phyloP scores from a whole-genome alignment of 1,140 invertebrate genomes.

The Chelonus insularis region DNA sequence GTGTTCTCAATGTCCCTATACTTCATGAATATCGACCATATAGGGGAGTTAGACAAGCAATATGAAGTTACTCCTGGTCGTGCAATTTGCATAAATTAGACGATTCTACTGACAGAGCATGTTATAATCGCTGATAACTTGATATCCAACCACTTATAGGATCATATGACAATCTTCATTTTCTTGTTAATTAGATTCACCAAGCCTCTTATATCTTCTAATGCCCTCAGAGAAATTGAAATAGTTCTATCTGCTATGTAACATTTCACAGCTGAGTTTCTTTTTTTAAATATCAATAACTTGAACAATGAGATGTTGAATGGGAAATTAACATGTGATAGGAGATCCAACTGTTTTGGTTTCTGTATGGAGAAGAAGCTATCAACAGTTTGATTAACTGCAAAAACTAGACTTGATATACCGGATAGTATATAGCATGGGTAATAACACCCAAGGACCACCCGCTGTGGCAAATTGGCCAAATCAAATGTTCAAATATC shows the following conservation, averaged over 20 bases:
- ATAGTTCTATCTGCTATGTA: too few relatives aligned
- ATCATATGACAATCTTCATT: slow-evolving; percentile 8
- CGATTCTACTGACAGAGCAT: slow-evolving; percentile 36
- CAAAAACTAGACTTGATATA: too few relatives aligned
- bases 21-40: neutral
- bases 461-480: slow-evolving; percentile 39
- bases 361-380: too few relatives aligned
- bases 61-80: neutral
- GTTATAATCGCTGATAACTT: slow-evolving; percentile 42
- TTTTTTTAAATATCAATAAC: too few relatives aligned
- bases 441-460: slow-evolving; percentile 21
- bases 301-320: too few relatives aligned
- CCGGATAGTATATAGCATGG: too few relatives aligned
- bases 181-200: neutral
- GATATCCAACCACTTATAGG: slow-evolving; percentile 26
- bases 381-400: too few relatives aligned
- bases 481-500: slow-evolving; percentile 37
- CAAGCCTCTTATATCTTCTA: neutral
- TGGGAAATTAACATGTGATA: too few relatives aligned
- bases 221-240: too few relatives aligned
- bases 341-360: too few relatives aligned
- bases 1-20: neutral
- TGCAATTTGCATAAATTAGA: slow-evolving; percentile 60
- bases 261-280: too few relatives aligned
- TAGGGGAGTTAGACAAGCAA: neutral